Base-by-base conservation (phyloP, 2,888 invertebrate genomes). In the Drosophila colorata region DNA sequence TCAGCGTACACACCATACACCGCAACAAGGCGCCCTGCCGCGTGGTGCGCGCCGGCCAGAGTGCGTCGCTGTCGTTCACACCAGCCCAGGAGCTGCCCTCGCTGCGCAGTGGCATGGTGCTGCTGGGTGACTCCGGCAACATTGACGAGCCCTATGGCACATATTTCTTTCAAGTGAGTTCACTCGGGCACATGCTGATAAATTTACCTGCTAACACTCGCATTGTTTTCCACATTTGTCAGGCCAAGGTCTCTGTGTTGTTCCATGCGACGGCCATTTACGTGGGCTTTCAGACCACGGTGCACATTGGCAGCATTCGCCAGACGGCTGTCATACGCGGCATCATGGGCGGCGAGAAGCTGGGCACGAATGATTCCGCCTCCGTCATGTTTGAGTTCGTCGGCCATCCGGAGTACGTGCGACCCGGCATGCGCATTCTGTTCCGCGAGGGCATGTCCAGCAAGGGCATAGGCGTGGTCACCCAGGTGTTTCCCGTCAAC, bases 241-340 rank as follows among this genome's bases (percentile, higher is more conserved):
- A 97, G 95, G 99, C 99, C 0, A 96, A 95, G 49, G 96, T 99
- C 0, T 95, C 96, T 38, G 95, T 99, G 0, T 93, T 99, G n/a
- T 96, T 96, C 71, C 98, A 98, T 91, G 95, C 96, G 0, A 97
- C 96, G 0, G 95, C 95, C 13, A 97, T 98, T 67, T 95, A 94
- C 72, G 95, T 95, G 4, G 97, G 97, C 28, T 97, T 97, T 91
- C 97, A 97, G 92, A 97, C 98, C 18, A 98, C 98, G 0, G 96
- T 99, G 0, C 98, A 99, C 91, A 97, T 99, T 53, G 99, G 98
- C 0, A 98, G 98, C 85, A 97, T 99, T 7, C 93, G 98, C 0
- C 99, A 99, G 93, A 98, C 98, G 0, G 98, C 97, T n/a, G 95
- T 96, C 8, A 96, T 99, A 48, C 95, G 96, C 83, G 97, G 95